Evolutionary conservation across 2,888 invertebrate genomes (phyloP), one percentile per base, ranked within the genome.

Genomic region (Julus scandinavius): DNA sequence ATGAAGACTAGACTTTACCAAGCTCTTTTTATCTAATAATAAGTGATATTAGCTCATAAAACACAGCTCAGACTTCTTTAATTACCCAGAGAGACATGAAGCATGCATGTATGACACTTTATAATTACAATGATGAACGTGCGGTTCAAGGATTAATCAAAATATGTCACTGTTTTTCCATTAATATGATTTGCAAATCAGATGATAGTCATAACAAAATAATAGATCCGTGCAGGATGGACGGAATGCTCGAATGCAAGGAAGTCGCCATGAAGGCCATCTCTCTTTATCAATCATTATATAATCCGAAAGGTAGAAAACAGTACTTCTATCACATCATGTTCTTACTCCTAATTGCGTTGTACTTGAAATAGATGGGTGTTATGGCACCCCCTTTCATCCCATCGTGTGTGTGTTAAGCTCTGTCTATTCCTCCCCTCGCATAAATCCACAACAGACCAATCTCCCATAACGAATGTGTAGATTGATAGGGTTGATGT

Each of bases 111-210:
- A 20, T 63, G 72, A 72, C 72, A 72, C 29, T 72, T 54, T 72
- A 9, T 72, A 72, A 72, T 72, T 72, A 72, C 72, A 11, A 72
- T 72, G 72, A 72, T 72, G 72, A 72, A 72, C 72, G n/a, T 11
- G 29, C 2, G 6, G 72, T 72, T 72, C 72, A 72, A 72, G 72
- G 72, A 72, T 72, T n/a, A 72, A 72, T 72, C 72, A 72, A 72
- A 72, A 72, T 72, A 72, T 72, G 72, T 72, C 72, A 72, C 72
- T 29, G 72, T 29, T 72, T 29, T 29, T 72, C 72, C 72, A 72
- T 72, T 72, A 72, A 72, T 72, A 72, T 72, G 72, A 72, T 72
- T 72, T 72, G 29, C 72, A 72, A 72, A 72, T 72, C 72, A 72
- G 72, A 72, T 29, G 72, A 72, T 72, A 29, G 29, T 72, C 72